Base-by-base conservation (phyloP, 2,113 vertebrate species). In the Zingel zingel region DNA sequence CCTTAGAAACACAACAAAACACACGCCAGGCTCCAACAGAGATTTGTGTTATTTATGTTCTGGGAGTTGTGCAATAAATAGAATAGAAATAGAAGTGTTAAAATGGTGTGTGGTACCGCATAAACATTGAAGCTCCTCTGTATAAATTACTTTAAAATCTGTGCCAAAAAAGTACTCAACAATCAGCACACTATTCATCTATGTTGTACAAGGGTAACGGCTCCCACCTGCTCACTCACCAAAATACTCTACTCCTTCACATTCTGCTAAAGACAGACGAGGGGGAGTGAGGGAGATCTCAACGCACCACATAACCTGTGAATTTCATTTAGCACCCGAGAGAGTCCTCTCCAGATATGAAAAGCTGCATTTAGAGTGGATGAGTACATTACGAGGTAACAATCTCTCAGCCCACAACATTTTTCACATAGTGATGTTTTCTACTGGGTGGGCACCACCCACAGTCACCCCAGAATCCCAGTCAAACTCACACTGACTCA, bases 341-440 rank as follows among this genome's bases (percentile, higher is more conserved):
- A 87, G 75, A 68, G 68, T 89, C 83, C 82, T 79, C 89, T 92
- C 62, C 74, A 85, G 18, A 69, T 81, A 84, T 86, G 59, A 87
- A 86, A 78, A 78, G 88, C 75, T 30, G 74, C 67, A 15, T 70
- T 69, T 72, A 0, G 47, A 85, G 79, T 30, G 23, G 65, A 82
- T 78, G 73, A 86, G 69, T 79, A 27, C 72, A 59, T 45, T 51
- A 39, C 27, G 64, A 85, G 65, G 67, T 77, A 80, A 66, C 65
- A 72, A 50, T 74, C 81, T 36, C 61, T 81, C 77, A 13, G 79
- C 84, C 82, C 77, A 82, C 79, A 61, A 43, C 43, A 11, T 70
- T 79, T 80, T 82, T 87, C 19, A 56, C 65, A 53, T 25, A 11
- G 48, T 39, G 80, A 76, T 88, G 77, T 67, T 86, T 84, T 79